Base-by-base conservation (phyloP, 2,888 invertebrate genomes). In the Taenaris catops region DNA sequence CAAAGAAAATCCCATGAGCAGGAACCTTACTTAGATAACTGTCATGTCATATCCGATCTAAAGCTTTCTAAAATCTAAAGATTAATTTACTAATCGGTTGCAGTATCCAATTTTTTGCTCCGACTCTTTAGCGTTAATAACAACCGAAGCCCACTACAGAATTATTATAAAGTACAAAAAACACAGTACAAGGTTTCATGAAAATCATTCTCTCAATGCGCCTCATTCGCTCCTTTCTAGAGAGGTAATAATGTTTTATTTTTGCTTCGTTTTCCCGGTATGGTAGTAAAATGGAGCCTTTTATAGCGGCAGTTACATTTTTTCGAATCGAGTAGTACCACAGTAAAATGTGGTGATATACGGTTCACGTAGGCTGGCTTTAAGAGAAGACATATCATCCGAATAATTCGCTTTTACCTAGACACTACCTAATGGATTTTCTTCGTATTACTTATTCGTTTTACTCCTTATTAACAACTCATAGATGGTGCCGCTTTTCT, bases 171-270 rank as follows among this genome's bases (percentile, higher is more conserved):
- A n/a, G n/a, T n/a, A n/a, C n/a, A n/a, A n/a, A n/a, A n/a, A n/a
- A n/a, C n/a, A n/a, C n/a, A n/a, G n/a, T n/a, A 8, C 25, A 19
- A 9, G 10, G 11, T 23, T 17, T 26, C 21, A 34, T 35, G 34
- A 39, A 39, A 31, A 21, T 34, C 20, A 25, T 21, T 32, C 18
- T 8, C 20, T 29, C 16, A 16, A 25, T 18, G 11, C 11, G 20
- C 17, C 26, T 25, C 9, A 19, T 29, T 29, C 26, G 10, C 25
- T 31, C 25, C 58, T 54, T 48, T 58, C 40, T 35, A 34, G 57
- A 49, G 50, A 52, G 53, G 63, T 62, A 70, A 57, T 63, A 57
- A 51, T 40, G 53, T 51, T 58, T 55, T 63, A 58, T 60, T 58
- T 56, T 49, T 41, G 55, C 55, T 49, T 48, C 53, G 51, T 48